phyloP scores from a whole-genome alignment of 2,797 vertebrate genomes.

The Xyrichtys novacula region DNA sequence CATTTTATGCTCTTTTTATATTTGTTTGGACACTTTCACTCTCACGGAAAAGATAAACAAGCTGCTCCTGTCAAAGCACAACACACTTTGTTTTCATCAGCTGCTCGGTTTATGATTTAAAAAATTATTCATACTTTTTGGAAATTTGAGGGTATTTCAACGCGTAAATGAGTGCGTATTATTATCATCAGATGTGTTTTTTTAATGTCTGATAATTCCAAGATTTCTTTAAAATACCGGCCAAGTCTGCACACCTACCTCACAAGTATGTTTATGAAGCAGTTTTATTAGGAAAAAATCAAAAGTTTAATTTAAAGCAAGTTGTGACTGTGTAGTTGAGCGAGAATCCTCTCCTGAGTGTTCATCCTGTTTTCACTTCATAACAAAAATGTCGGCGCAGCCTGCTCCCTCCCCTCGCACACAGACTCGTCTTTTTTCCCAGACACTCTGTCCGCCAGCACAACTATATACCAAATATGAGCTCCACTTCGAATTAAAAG shows the following conservation, averaged over 20 bases:
- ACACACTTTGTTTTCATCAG: neutral
- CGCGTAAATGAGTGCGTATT: neutral
- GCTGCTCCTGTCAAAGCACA: neutral
- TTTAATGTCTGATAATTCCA: neutral
- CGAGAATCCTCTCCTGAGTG: constrained; percentile 9
- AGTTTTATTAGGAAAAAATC: neutral
- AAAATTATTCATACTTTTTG: constrained; percentile 3
- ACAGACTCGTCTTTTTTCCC: constrained; percentile 18
- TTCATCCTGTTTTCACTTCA: constrained; percentile 51
- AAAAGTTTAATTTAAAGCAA: neutral
- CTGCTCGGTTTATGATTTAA: neutral
- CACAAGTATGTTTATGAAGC: neutral
- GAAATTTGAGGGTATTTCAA: neutral
- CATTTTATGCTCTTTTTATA: neutral
- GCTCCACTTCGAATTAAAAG: neutral
- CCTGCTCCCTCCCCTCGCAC: constrained; percentile 52
- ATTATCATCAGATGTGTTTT: neutral
- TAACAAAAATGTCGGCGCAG: constrained; percentile 77
- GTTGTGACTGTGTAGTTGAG: neutral
- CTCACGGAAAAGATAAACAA: constrained; percentile 29
- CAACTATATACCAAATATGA: constrained; percentile 5
- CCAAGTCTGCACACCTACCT: neutral
- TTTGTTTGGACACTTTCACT: constrained; percentile 23
- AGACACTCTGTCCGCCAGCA: constrained; percentile 16
- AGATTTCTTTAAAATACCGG: constrained; percentile 10